Base-by-base conservation (phyloP, 2,113 vertebrate genomes). In the Carollia perspicillata region DNA sequence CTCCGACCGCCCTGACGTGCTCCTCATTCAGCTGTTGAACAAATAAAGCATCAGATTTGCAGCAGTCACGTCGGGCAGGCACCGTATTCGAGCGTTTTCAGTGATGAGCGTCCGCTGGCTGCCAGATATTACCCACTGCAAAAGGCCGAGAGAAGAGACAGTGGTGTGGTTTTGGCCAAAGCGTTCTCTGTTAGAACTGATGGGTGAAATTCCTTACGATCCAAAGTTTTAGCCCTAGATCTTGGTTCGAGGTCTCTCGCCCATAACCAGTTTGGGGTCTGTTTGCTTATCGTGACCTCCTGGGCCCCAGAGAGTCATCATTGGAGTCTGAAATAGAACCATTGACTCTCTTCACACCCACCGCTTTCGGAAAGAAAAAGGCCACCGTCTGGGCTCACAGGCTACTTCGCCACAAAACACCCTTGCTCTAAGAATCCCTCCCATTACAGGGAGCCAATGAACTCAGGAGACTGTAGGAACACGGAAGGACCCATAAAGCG, bases 331-430 rank as follows among this genome's bases (percentile, higher is more conserved):
- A 90, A 87, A 90, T 37, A 60, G 28, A 49, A 84, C 20, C 30
- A 35, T 44, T 80, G 51, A 88, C 47, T 6, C 47, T 90, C 37
- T 90, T 53, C 8, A 18, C 3, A 55, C 14, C 30, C 8, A 51
- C 23, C 68, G 44, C 53, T 95, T 93, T 84, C 49, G 65, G 37
- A 69, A 69, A 80, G 42, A 79, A 65, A 75, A 90, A 95, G 90
- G 28, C 33, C 37, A 40, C 11, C 44, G 10, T 22, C n/a, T 35
- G 63, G 69, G 75, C 6, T 63, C 69, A 74, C 0, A 58, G 23
- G 5, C n/a, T 63, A 14, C 3, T 93, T 79, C 26, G 30, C 26
- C 17, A 68, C 3, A 85, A 85, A 78, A 86, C 10, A 80, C 33
- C 6, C 2, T 42, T 71, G n/a, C 33, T 71, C 69, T 33, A 28